phyloP scores from a whole-genome alignment of 2,888 invertebrate species.

The Sepioteuthis lessoniana region DNA sequence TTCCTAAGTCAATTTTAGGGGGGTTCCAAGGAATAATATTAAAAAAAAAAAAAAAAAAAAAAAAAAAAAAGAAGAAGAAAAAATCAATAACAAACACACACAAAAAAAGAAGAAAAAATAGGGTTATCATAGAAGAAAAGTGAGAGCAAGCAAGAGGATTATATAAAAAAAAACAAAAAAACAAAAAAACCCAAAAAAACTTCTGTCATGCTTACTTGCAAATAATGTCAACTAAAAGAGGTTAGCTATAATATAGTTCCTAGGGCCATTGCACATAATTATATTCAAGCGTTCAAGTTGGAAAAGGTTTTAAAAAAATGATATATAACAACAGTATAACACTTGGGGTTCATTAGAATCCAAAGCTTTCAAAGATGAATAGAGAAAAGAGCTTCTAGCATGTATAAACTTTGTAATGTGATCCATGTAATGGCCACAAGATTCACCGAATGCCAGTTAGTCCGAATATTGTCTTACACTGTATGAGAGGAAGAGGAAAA shows the following conservation, averaged over 20 bases:
- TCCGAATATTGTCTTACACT: constrained; percentile 10
- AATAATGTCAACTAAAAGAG: neutral
- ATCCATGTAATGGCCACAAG: neutral
- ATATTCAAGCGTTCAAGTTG: constrained; percentile 11
- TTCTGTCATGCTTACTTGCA: neutral
- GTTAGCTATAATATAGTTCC: neutral
- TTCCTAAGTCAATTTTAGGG: neutral
- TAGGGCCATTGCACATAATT: constrained; percentile 33
- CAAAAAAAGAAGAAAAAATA: neutral
- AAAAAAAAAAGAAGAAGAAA: neutral
- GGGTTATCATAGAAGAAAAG: neutral
- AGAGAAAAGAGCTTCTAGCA: constrained; percentile 21
- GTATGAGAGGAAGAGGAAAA: neutral
- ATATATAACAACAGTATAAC: constrained; percentile 19
- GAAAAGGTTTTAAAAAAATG: neutral
- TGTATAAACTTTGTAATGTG: neutral
- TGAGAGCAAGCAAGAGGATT: neutral
- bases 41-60: neutral
- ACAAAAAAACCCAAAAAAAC: neutral
- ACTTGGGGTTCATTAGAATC: neutral
- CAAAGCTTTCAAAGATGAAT: neutral
- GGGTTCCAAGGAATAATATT: neutral
- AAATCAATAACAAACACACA: neutral
- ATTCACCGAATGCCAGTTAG: constrained; percentile 33
- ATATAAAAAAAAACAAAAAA: neutral